Evolutionary conservation across 2,113 vertebrate genomes (phyloP).

Genomic region (Okapia johnstoni): DNA sequence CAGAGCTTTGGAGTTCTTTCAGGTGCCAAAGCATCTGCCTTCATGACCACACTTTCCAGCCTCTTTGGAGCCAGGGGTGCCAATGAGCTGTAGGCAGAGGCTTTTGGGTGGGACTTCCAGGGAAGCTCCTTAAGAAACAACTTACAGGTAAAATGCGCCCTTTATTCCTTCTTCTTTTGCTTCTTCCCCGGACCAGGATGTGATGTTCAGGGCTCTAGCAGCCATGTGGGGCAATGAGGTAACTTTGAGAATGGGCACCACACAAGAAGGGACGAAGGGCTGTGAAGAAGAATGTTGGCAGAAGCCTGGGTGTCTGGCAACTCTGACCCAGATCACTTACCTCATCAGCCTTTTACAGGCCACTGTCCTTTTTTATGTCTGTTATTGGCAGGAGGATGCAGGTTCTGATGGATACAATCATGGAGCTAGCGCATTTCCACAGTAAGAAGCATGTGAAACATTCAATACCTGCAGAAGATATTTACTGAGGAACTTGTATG

Average conservation of each 20-base stretch:
- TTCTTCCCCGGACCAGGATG: neutral
- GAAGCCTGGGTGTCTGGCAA: neutral
- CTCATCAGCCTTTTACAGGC: neutral
- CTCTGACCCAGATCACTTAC: neutral
- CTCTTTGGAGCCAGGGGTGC: neutral
- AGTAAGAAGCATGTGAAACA: neutral
- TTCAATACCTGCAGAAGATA: neutral
- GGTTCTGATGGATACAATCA: neutral
- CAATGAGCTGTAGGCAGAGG: neutral
- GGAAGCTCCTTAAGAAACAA: neutral
- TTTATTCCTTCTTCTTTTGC: neutral
- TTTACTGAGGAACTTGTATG: neutral
- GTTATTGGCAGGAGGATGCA: neutral
- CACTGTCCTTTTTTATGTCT: neutral
- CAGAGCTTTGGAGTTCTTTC: neutral
- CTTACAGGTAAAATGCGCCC: neutral
- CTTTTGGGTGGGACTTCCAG: neutral
- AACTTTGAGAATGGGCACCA: neutral
- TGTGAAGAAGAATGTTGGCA: neutral
- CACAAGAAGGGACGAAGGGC: neutral
- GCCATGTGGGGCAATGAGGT: neutral
- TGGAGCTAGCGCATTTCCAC: neutral
- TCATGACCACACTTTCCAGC: neutral
- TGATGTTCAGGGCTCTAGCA: neutral
- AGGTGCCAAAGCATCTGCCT: neutral